Conservation (phyloP, 1,140 invertebrate genomes). For the Lucilia cuprina region DNA sequence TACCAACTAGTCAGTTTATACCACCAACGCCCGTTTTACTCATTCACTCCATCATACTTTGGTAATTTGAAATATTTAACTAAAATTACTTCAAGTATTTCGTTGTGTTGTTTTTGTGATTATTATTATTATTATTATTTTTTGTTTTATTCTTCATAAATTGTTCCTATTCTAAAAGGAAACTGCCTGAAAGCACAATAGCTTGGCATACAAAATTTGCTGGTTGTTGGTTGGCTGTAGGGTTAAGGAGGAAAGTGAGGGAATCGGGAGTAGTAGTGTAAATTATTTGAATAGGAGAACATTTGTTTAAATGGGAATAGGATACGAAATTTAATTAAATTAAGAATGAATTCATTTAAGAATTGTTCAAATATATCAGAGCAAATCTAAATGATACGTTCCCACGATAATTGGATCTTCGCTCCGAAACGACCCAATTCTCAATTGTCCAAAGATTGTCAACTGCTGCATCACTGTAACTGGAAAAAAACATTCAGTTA, state of each 20-base stretch:
- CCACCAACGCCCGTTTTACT: not conserved
- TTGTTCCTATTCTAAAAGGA: constrained; percentile 29
- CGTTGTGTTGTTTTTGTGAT: not conserved
- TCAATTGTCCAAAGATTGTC: too few relatives aligned
- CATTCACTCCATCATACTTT: not conserved
- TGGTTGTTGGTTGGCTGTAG: not conserved
- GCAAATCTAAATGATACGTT: too few relatives aligned
- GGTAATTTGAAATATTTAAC: constrained; percentile 34
- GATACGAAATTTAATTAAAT: too few relatives aligned
- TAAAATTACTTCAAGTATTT: constrained; percentile 30
- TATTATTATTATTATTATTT: not conserved
- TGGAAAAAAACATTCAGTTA: too few relatives aligned
- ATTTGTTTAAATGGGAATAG: too few relatives aligned
- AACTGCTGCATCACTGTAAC: too few relatives aligned
- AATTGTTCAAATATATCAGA: too few relatives aligned
- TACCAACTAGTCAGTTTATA: not conserved
- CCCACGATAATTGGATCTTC: too few relatives aligned
- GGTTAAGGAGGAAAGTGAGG: not conserved
- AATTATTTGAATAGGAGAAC: too few relatives aligned
- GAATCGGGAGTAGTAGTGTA: too few relatives aligned
- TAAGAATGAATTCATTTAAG: too few relatives aligned
- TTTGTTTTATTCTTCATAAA: constrained; percentile 12
- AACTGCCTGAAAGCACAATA: constrained; percentile 11
- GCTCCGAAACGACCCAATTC: too few relatives aligned
- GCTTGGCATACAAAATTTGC: not conserved